These are phyloP conservation scores for Odontamblyopus rebecca DNA, from an alignment of 2,797 vertebrate genomes.

Conservation along the genomic window DNA sequence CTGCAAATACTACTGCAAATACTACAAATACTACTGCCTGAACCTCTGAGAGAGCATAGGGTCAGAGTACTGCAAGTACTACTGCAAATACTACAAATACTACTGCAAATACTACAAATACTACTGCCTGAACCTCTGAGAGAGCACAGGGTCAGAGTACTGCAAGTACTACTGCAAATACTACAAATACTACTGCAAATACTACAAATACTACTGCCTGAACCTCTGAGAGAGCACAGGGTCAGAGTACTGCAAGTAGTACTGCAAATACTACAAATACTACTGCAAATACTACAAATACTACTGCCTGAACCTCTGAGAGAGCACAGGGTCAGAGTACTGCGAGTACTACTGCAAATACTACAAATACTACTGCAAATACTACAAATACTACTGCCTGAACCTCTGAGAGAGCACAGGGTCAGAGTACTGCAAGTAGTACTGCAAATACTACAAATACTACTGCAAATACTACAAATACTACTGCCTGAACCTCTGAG, in stretches of 20 bases:
- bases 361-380: not conserved
- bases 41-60: too few relatives aligned
- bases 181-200: not conserved
- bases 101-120: not conserved
- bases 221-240: constrained; percentile 74
- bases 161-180: not conserved
- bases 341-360: not conserved
- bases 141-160: too few relatives aligned
- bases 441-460: too few relatives aligned
- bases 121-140: too few relatives aligned
- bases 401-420: constrained; percentile 74
- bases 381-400: constrained; percentile 67
- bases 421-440: too few relatives aligned
- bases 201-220: constrained; percentile 66
- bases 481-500: too few relatives aligned
- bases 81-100: not conserved
- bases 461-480: too few relatives aligned
- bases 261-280: too few relatives aligned
- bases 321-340: too few relatives aligned
- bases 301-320: too few relatives aligned
- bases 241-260: too few relatives aligned
- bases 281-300: too few relatives aligned
- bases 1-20: not conserved
- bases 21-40: not conserved
- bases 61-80: not conserved